A percentile compares a stretch with the other conserved stretches of the same genome.
Conservation (phyloP, 2,113 vertebrate species). For the Nanorana parkeri region DNA sequence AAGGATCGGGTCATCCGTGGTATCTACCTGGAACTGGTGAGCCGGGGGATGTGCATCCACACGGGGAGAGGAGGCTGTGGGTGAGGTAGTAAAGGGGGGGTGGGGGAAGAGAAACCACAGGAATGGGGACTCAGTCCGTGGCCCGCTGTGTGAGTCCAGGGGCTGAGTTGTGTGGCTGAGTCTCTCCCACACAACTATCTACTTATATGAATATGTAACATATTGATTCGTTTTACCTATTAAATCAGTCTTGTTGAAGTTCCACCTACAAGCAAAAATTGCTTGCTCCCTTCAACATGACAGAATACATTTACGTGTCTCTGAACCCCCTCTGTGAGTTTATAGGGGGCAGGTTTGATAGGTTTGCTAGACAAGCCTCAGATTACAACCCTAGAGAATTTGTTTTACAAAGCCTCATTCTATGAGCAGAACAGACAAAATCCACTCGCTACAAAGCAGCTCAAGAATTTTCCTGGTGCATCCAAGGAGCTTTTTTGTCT, state of each 20-base stretch:
- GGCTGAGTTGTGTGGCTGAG: too few species aligned
- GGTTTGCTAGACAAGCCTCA: constrained; percentile 49
- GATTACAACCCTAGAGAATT: constrained; percentile 55
- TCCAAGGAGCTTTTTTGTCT: constrained; percentile 48
- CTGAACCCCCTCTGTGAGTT: constrained; percentile 41
- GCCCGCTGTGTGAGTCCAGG: too few species aligned
- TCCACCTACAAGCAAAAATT: neutral
- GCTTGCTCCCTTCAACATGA: neutral
- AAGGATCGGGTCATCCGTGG: too few species aligned
- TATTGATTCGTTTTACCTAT: too few species aligned
- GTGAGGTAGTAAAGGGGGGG: too few species aligned
- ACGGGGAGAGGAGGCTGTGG: too few species aligned
- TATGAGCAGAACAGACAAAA: constrained; percentile 46
- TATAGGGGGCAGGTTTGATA: constrained; percentile 47
- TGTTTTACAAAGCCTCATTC: constrained; percentile 54
- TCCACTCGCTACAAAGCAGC: constrained; percentile 48
- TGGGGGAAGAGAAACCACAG: too few species aligned
- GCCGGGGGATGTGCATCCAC: too few species aligned
- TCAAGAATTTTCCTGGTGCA: constrained; percentile 50
- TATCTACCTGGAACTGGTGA: too few species aligned
- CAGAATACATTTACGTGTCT: constrained; percentile 32
- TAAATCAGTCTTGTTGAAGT: neutral
- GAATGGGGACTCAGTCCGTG: too few species aligned
- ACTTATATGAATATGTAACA: too few species aligned
- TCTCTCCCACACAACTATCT: too few species aligned